Evolutionary conservation across 2,888 invertebrate genomes (phyloP).

Genomic region (Lathronympha strigana): DNA sequence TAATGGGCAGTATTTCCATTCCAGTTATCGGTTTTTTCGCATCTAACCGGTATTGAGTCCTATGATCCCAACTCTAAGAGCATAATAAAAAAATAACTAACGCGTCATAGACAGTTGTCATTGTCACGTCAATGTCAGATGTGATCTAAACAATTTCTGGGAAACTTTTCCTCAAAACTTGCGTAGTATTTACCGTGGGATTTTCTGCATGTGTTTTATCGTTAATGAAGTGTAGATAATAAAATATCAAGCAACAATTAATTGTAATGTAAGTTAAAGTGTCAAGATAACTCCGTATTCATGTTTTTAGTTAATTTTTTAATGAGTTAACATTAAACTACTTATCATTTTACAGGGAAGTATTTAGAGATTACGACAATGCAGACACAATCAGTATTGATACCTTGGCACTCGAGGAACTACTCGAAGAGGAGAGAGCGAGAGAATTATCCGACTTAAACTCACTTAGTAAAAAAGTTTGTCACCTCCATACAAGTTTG

Average conservation of each 20-base stretch:
- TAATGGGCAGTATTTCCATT: not conserved
- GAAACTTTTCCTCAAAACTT: slow-evolving; percentile 35
- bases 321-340: not conserved
- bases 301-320: not conserved
- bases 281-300: not conserved
- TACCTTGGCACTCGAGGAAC: slow-evolving; percentile 68
- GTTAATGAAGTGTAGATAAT: slow-evolving; percentile 16
- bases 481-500: slow-evolving; percentile 69
- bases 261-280: slow-evolving; percentile 22
- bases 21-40: not conserved
- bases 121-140: slow-evolving; percentile 18
- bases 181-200: slow-evolving; percentile 29
- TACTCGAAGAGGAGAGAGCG: slow-evolving; percentile 64
- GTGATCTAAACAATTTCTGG: slow-evolving; percentile 25
- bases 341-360: slow-evolving; percentile 60
- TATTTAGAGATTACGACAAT: slow-evolving; percentile 59
- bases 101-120: slow-evolving; percentile 16
- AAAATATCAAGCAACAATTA: no score
- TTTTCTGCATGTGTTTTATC: slow-evolving; percentile 18
- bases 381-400: slow-evolving; percentile 72
- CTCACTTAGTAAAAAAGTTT: slow-evolving; percentile 69
- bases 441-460: slow-evolving; percentile 67
- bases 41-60: not conserved
- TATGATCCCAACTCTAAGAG: not conserved
- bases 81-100: not conserved